phyloP scores from a whole-genome alignment of 2,888 invertebrate species.

The Chloroclystis v-ata region DNA sequence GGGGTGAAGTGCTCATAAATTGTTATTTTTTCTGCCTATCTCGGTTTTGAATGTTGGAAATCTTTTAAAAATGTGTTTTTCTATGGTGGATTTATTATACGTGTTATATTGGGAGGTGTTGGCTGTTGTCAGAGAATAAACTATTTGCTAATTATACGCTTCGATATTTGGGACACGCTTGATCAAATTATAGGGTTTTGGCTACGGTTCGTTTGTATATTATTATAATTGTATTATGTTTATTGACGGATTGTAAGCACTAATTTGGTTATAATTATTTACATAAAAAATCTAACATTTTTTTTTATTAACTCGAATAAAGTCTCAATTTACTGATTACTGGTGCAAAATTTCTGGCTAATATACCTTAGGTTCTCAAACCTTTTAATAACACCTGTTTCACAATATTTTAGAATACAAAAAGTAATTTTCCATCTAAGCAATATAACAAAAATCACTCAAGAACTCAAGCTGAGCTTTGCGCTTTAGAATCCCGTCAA shows the following conservation, averaged over 20 bases:
- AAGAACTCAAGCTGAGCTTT: neutral
- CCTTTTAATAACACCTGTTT: too few species aligned
- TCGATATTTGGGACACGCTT: conserved; percentile 32
- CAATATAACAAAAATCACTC: too few species aligned
- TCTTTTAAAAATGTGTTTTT: conserved; percentile 68
- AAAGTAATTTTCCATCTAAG: too few species aligned
- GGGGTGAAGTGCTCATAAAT: conserved; percentile 77
- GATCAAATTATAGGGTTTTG: conserved; percentile 9
- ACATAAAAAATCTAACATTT: too few species aligned
- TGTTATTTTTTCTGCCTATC: conserved; percentile 59
- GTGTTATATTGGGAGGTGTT: conserved; percentile 52
- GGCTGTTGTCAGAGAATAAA: conserved; percentile 43
- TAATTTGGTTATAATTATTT: neutral
- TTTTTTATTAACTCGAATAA: too few species aligned
- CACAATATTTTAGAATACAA: too few species aligned
- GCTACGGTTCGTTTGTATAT: conserved; percentile 1
- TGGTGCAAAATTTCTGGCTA: too few species aligned
- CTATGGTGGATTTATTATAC: conserved; percentile 59
- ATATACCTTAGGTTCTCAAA: too few species aligned
- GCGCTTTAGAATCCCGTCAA: conserved; percentile 1
- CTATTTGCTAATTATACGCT: conserved; percentile 67
- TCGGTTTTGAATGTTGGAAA: conserved; percentile 54
- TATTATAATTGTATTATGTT: conserved; percentile 1
- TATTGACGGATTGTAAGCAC: too few species aligned
- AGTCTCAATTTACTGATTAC: too few species aligned